Conservation (phyloP, 2,113 vertebrate genomes). For the Talpa occidentalis region DNA sequence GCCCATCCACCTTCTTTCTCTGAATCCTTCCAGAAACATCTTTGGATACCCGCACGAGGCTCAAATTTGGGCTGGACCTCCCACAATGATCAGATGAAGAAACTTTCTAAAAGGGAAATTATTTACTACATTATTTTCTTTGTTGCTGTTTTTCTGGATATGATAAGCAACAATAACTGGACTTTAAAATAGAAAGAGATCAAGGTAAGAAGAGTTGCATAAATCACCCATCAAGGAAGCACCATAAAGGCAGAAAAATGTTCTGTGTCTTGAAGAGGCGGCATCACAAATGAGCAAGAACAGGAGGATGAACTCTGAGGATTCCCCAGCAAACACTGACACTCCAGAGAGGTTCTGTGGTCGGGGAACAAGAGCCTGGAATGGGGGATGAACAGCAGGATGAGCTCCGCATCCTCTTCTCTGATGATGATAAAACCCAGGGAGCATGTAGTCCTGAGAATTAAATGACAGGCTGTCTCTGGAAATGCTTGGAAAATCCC, state of each 20-base stretch:
- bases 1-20: background rate
- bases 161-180: background rate
- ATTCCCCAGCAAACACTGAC: background rate
- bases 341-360: background rate
- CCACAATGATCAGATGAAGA: background rate
- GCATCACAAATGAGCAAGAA: background rate
- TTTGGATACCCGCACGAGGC: background rate
- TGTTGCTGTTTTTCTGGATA: background rate
- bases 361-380: background rate
- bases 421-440: background rate
- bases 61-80: background rate
- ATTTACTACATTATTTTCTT: background rate
- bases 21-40: background rate
- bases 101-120: background rate
- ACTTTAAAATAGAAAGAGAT: conserved; percentile 30
- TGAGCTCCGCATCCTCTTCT: background rate
- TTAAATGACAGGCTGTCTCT: background rate
- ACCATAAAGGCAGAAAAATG: background rate
- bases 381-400: background rate
- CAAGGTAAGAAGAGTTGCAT: background rate
- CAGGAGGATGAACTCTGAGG: background rate
- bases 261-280: background rate
- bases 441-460: background rate
- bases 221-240: background rate
- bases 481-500: background rate